Conservation (phyloP, 2,113 vertebrate species). For the Scalopus aquaticus region DNA sequence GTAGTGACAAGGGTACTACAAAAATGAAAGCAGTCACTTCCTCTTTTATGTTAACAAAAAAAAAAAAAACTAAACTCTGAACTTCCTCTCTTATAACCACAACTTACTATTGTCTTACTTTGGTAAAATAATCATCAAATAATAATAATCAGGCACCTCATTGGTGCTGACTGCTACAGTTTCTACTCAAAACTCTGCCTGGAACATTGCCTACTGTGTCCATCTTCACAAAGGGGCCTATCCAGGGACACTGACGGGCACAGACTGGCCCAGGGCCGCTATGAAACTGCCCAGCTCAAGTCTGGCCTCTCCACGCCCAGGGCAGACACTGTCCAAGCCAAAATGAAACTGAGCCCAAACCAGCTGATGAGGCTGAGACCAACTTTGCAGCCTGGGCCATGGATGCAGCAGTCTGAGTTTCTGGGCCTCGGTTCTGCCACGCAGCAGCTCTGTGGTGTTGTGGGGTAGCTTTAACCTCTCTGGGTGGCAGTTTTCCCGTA, state of each 20-base stretch:
- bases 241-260: neutral
- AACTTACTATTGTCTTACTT: slow-evolving; percentile 73
- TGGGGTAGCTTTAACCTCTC: neutral
- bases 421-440: neutral
- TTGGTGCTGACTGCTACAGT: neutral
- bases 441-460: neutral
- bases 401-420: neutral
- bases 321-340: neutral
- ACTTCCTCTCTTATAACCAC: slow-evolving; percentile 78
- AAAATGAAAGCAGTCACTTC: slow-evolving; percentile 70
- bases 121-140: slow-evolving; percentile 17
- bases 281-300: neutral
- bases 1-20: neutral
- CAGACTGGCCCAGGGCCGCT: neutral
- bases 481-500: neutral
- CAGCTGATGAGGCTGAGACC: neutral
- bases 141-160: neutral
- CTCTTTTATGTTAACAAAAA: slow-evolving; percentile 65
- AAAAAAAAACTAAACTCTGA: slow-evolving; percentile 61
- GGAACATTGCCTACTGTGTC: neutral
- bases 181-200: neutral
- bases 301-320: neutral
- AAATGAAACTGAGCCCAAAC: neutral
- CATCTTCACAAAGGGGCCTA: neutral
- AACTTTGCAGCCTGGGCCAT: neutral